phyloP scores from a whole-genome alignment of 2,797 vertebrate species.

The Halcyon leucocephala region DNA sequence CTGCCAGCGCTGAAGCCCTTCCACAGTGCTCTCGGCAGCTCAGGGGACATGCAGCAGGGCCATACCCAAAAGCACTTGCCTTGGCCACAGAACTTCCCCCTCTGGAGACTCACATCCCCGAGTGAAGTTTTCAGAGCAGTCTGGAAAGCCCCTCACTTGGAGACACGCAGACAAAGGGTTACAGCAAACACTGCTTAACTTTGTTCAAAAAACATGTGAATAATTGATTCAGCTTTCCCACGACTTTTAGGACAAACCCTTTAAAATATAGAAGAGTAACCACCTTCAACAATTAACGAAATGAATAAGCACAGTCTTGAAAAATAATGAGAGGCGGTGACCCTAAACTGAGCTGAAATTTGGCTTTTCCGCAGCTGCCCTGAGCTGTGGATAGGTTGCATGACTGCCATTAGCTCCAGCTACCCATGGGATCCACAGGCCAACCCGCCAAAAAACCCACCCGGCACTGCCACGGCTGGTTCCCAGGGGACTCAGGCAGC shows the following conservation, averaged over 20 bases:
- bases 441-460: background rate
- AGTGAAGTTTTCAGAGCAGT: background rate
- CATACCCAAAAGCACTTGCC: fast-evolving
- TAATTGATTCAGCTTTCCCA: background rate
- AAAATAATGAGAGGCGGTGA: background rate
- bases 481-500: background rate
- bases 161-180: background rate
- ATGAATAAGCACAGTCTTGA: background rate
- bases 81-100: fast-evolving
- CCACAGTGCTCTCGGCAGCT: background rate
- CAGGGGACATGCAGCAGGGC: fast-evolving
- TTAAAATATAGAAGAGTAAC: background rate
- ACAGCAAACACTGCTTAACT: background rate
- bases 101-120: fast-evolving
- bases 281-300: fast-evolving
- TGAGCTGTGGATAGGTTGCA: background rate
- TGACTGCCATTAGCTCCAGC: fast-evolving
- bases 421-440: background rate
- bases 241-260: background rate
- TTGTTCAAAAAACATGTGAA: fast-evolving
- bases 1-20: background rate
- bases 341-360: background rate
- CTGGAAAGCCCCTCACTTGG: background rate
- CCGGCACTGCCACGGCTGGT: fast-evolving
- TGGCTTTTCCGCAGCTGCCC: background rate